Evolutionary conservation across 2,888 invertebrate genomes (phyloP).

Genomic region (Pachymerium ferrugineum): DNA sequence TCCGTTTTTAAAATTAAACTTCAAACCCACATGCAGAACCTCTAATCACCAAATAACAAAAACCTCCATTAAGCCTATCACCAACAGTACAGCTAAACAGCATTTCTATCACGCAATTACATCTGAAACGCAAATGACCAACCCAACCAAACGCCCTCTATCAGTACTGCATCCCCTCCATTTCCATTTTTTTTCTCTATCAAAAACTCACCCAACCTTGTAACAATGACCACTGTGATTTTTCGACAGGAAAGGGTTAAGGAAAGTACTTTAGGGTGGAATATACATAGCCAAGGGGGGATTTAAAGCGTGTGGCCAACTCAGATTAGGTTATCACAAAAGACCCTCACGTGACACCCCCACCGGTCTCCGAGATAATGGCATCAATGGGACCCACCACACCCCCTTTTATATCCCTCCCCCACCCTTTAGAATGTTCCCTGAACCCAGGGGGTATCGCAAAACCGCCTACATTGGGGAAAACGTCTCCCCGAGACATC

Average conservation of each 20-base stretch:
- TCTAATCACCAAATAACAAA: not conserved
- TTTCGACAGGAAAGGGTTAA: not conserved
- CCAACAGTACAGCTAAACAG: not conserved
- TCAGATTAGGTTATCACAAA: constrained; percentile 8
- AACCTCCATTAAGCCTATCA: not conserved
- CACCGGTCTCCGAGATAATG: constrained; percentile 8
- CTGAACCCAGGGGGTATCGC: not conserved
- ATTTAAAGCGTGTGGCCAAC: not conserved
- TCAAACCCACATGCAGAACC: not conserved
- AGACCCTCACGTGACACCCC: constrained; percentile 4
- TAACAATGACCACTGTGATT: not conserved
- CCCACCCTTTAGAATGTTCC: not conserved
- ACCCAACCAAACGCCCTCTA: not conserved
- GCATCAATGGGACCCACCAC: not conserved
- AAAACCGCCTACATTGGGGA: not conserved
- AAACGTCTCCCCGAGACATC: not conserved
- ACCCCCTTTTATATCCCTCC: not conserved
- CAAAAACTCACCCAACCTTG: not conserved
- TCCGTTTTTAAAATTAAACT: not conserved
- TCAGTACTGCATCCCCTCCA: not conserved
- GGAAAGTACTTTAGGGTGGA: not conserved
- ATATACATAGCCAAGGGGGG: not conserved
- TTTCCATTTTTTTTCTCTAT: not conserved
- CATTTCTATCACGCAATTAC: not conserved
- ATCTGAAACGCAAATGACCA: not conserved